Evolutionary conservation across 2,113 vertebrate genomes (phyloP).

Genomic region (Tor tambroides): DNA sequence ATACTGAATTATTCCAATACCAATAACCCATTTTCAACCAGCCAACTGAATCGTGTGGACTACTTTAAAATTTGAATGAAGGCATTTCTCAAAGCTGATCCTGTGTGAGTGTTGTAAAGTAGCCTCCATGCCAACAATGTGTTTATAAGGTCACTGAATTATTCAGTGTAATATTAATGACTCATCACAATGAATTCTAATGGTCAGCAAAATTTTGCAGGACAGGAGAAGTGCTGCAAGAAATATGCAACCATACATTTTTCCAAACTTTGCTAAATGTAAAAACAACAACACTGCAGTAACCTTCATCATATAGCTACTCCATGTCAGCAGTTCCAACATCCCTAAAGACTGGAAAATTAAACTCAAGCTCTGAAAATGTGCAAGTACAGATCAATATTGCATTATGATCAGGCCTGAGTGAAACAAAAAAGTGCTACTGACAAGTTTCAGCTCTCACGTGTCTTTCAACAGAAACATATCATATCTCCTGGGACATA

Average conservation of each 20-base stretch:
- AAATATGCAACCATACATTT: not conserved
- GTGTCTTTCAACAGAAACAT: constrained; percentile 35
- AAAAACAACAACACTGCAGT: not conserved
- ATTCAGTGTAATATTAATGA: constrained; percentile 43
- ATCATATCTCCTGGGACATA: constrained; percentile 43
- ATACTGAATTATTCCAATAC: not conserved
- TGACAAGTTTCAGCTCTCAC: constrained; percentile 35
- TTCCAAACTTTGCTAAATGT: not conserved
- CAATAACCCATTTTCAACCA: not conserved
- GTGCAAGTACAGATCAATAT: constrained; percentile 40
- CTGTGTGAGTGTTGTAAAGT: too few species aligned
- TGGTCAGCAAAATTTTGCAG: not conserved
- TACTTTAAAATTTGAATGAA: not conserved
- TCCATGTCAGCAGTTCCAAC: not conserved
- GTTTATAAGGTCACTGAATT: constrained; percentile 45
- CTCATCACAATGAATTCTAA: constrained; percentile 45
- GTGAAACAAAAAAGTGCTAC: constrained; percentile 3
- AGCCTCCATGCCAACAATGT: not conserved
- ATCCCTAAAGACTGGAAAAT: not conserved
- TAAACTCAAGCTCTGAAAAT: not conserved
- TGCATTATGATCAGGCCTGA: constrained; percentile 31
- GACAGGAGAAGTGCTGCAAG: not conserved
- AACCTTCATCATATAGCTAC: not conserved
- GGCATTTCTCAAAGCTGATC: not conserved
- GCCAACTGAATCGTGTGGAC: not conserved